These are phyloP conservation scores for Threskiornis aethiopicus DNA, from an alignment of 2,797 vertebrate genomes.

Conservation along the genomic window DNA sequence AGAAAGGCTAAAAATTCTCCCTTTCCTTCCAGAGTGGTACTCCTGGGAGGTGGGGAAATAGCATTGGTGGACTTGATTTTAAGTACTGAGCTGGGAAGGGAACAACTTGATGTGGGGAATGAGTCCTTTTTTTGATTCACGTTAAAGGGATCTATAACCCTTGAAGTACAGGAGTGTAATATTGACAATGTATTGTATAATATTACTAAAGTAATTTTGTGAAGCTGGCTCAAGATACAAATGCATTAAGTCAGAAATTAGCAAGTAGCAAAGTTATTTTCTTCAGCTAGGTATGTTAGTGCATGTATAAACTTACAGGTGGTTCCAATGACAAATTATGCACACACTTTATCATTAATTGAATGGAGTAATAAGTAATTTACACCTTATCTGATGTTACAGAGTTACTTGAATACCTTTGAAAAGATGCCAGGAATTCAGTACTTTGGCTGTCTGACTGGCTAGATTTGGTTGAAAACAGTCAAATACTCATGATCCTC, in stretches of 20 bases:
- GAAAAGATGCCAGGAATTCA: neutral
- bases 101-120: neutral
- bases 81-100: neutral
- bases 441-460: neutral
- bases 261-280: neutral
- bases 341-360: accelerated
- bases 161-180: neutral
- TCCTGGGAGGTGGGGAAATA: neutral
- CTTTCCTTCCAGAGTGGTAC: neutral
- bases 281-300: neutral
- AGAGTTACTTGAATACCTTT: neutral
- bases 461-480: neutral
- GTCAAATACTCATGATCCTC: neutral
- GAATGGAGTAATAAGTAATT: neutral
- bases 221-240: neutral
- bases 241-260: neutral
- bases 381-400: neutral
- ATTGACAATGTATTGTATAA: neutral
- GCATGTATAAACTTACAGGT: neutral
- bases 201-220: neutral
- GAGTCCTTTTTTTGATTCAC: neutral
- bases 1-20: neutral
- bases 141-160: neutral
- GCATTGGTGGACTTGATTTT: neutral
- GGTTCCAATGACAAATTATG: neutral